Evolutionary conservation across 1,140 invertebrate species (phyloP), one percentile per base, ranked within the genome.

Genomic region (Drosophila bocqueti): DNA sequence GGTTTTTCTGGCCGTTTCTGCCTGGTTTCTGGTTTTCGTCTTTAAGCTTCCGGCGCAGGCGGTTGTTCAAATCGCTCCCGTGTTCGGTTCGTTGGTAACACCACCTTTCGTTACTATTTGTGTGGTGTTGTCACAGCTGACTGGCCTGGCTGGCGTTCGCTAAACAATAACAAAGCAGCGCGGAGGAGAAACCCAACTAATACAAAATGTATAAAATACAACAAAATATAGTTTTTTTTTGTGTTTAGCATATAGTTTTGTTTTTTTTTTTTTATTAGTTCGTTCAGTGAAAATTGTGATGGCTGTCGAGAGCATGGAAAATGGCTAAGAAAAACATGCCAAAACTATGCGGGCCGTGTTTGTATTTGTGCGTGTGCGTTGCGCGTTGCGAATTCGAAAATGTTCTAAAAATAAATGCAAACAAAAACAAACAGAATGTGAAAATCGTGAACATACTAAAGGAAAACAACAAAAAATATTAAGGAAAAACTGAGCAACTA

Each of bases 1-100:
- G n/a, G 54, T 57, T 46, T 40, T 65, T 67, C n/a, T 64, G 46
- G 26, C 61, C 58, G 65, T 42, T 43, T 74, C 40, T 42, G 43
- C 59, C 46, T 36, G 36, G 38, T 76, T 76, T 58, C 46, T 36
- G 43, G 38, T 76, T 76, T 58, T 65, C 75, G 71, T 76, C 62
- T 76, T 89, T 90, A 82, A 90, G 85, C 84, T 90, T 90, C 85
- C 85, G 85, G 85, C 85, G 85, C 85, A 90, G 81, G 85, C 85
- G 85, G 85, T 90, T 84, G 85, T 89, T 81, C 64, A 36, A 43
- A 45, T 73, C 67, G 69, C 69, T 73, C 36, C 69, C 68, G 63
- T 83, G 83, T 61, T 76, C 67, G 55, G 59, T 68, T 63, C 50
- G 81, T 68, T 52, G 29, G n/a, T 71, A 24, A 43, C 59, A 63